Evolutionary conservation across 2,113 vertebrate genomes (phyloP).

Genomic region (Syngnathus scovelli): DNA sequence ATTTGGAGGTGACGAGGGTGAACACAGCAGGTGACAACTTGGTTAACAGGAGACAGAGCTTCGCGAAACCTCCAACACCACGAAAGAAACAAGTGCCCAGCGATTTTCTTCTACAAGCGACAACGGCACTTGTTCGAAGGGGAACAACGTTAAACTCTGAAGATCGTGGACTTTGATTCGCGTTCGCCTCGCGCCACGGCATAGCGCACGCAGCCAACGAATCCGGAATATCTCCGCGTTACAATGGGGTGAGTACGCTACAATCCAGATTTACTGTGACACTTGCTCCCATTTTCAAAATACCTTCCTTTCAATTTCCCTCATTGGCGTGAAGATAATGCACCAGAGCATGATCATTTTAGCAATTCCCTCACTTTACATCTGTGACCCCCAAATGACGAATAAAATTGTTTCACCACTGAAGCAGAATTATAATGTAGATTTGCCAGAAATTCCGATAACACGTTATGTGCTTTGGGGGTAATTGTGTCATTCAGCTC

Average conservation of each 20-base stretch:
- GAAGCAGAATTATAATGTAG: neutral
- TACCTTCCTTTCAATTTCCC: neutral
- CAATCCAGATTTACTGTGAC: conserved; percentile 22
- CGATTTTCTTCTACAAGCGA: conserved; percentile 39
- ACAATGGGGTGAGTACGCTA: conserved; percentile 71
- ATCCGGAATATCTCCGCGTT: conserved; percentile 1
- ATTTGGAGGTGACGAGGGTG: neutral
- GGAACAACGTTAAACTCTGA: conserved; percentile 21
- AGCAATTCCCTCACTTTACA: too few relatives aligned
- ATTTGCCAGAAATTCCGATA: neutral
- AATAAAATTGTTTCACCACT: neutral
- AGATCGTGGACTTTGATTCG: conserved; percentile 52
- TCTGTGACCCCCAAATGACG: too few relatives aligned
- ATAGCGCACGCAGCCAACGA: neutral
- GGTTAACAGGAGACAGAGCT: conserved; percentile 35
- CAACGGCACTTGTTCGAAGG: conserved; percentile 33
- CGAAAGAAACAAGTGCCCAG: conserved; percentile 42
- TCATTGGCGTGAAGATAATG: too few relatives aligned
- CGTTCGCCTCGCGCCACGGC: neutral
- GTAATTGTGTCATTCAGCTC: neutral
- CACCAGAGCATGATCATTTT: too few relatives aligned
- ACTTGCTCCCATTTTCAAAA: conserved; percentile 38
- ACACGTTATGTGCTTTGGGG: neutral
- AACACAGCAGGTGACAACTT: neutral
- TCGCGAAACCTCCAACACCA: conserved; percentile 18